A percentile compares a stretch with the other conserved stretches of the same genome.
Evolutionary conservation across 2,888 invertebrate genomes (phyloP).

Genomic region (Dicroscelio sp.): DNA sequence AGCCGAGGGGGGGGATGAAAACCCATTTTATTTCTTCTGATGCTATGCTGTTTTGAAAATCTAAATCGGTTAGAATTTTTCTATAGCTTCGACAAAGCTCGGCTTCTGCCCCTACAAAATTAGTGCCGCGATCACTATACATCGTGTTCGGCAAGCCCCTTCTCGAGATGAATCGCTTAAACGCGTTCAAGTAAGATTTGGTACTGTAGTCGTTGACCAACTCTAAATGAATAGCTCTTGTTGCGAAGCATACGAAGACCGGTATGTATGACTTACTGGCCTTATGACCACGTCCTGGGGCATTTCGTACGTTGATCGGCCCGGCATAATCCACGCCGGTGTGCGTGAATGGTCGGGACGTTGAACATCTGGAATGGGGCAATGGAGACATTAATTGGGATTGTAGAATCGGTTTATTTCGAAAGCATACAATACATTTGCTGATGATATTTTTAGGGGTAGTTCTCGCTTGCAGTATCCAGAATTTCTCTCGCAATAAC

Average conservation of each 20-base stretch:
- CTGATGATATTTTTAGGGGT: no score
- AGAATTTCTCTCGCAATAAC: no score
- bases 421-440: no score
- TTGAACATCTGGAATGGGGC: no score
- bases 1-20: not conserved
- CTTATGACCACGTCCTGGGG: not conserved
- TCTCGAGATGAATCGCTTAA: not conserved
- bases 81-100: not conserved
- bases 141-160: not conserved
- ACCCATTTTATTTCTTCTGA: not conserved
- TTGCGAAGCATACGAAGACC: not conserved
- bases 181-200: not conserved
- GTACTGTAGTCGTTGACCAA: not conserved
- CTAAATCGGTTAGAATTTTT: not conserved
- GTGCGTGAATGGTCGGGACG: no score
- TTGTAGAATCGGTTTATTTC: no score
- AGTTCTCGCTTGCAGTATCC: no score
- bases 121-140: not conserved
- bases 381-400: no score
- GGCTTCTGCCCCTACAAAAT: not conserved
- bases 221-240: not conserved
- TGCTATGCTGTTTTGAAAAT: not conserved
- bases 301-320: no score
- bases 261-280: not conserved
- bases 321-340: no score